These are phyloP conservation scores for Eustalomyia histrio DNA, from an alignment of 2,888 invertebrate species.

Conservation along the genomic window DNA sequence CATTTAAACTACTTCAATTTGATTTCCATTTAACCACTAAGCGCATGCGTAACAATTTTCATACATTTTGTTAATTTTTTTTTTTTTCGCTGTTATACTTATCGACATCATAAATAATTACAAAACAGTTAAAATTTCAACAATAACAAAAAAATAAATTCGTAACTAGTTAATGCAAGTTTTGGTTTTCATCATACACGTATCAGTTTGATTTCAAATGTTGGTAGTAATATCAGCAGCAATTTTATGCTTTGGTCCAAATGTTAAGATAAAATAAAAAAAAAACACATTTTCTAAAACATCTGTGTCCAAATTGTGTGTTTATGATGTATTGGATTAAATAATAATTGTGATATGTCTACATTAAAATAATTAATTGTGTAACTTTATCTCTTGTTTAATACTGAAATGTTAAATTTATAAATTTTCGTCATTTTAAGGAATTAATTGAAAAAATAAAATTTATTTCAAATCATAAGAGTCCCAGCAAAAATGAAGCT, in stretches of 20 bases:
- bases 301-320: conserved; percentile 2
- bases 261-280: background rate
- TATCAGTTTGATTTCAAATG: background rate
- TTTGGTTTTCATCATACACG: background rate
- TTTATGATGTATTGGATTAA: conserved; percentile 11
- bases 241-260: background rate
- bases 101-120: conserved; percentile 7
- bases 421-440: too few relatives aligned
- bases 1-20: conserved; percentile 12
- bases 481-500: too few relatives aligned
- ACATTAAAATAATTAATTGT: background rate
- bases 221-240: background rate
- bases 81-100: conserved; percentile 2
- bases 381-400: background rate
- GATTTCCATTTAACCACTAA: conserved; percentile 9
- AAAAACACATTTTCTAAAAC: background rate
- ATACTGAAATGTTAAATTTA: background rate
- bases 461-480: too few relatives aligned
- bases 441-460: too few relatives aligned
- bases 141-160: background rate
- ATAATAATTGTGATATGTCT: background rate
- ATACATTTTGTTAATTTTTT: background rate
- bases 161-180: background rate
- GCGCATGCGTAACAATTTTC: conserved; percentile 18
- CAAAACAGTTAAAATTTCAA: background rate